Evolutionary conservation across 1,140 invertebrate species (phyloP).

Genomic region (Neodiprion virginianus): DNA sequence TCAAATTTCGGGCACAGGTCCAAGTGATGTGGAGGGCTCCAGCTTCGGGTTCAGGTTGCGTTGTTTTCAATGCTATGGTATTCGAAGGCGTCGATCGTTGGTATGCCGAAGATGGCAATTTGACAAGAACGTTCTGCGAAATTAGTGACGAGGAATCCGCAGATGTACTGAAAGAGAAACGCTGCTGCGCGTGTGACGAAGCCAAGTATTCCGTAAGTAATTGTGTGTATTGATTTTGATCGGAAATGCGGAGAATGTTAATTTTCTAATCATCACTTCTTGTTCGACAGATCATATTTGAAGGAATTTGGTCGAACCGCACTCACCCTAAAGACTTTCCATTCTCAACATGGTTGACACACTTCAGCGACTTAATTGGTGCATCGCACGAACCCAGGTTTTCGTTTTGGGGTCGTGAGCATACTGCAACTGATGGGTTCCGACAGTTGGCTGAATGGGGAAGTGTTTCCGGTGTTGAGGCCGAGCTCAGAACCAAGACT

Average conservation of each 20-base stretch:
- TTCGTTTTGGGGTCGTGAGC: slow-evolving; percentile 93
- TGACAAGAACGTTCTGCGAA: slow-evolving; percentile 86
- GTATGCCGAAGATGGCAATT: slow-evolving; percentile 88
- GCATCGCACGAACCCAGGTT: slow-evolving; percentile 92
- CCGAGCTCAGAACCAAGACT: slow-evolving; percentile 85
- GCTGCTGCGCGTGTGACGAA: slow-evolving; percentile 90
- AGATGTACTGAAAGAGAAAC: slow-evolving; percentile 47
- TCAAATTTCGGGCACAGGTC: slow-evolving; percentile 50
- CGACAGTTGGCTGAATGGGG: slow-evolving; percentile 94
- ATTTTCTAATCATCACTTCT: neutral
- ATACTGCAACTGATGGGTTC: slow-evolving; percentile 90
- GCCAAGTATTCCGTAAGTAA: slow-evolving; percentile 83
- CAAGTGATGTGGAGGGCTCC: slow-evolving; percentile 92
- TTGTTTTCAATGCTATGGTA: slow-evolving; percentile 85
- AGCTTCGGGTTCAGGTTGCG: slow-evolving; percentile 81
- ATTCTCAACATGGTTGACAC: slow-evolving; percentile 85
- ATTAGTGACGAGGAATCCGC: slow-evolving; percentile 66
- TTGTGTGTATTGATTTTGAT: neutral
- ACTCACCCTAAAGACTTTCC: slow-evolving; percentile 99
- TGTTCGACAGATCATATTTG: slow-evolving; percentile 79
- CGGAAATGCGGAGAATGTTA: neutral
- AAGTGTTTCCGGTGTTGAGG: slow-evolving; percentile 88
- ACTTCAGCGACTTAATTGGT: slow-evolving; percentile 98
- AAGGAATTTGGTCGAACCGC: slow-evolving; percentile 94
- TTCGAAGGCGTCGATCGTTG: slow-evolving; percentile 82